Base-by-base conservation (phyloP, 2,888 invertebrate species). In the Fragum whitleyi region DNA sequence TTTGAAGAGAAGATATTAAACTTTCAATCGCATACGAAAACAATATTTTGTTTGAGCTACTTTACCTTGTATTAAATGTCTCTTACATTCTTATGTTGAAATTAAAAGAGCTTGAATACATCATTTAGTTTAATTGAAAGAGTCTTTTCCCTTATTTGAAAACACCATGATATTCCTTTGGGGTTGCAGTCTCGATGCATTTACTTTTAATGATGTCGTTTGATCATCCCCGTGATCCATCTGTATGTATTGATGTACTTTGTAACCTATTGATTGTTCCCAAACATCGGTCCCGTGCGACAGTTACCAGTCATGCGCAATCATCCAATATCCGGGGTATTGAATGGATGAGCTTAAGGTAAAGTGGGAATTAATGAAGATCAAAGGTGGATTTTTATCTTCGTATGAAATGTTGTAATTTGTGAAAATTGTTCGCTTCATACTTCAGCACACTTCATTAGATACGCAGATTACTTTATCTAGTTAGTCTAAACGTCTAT, bases 241-340 rank as follows among this genome's bases (percentile, higher is more conserved):
- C 47, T 47, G 2, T 47, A 14, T 47, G 2, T 47, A n/a, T 57
- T 57, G 21, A 57, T 32, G 61, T 61, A 61, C 61, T 32, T 29
- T 32, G 32, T 61, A 32, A 61, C 61, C 61, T 32, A 61, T 61
- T 32, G 61, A 32, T 61, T 32, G 61, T n/a, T 29, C n/a, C 32
- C 16, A 11, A 32, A 6, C 29, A 61, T 32, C n/a, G 61, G 61
- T 61, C 61, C 61, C 32, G 32, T 3, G 32, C 32, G 32, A 61
- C 32, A 32, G 61, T 19, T 11, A 61, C 61, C 61, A 32, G 32
- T 26, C 61, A 61, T 61, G 32, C 32, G 5, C 61, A 32, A 32
- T 61, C 29, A 32, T 28, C 26, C 61, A 61, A 61, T 61, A 61
- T 29, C 61, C 61, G 61, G 61, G 61, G 2, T 61, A 29, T 61